Conservation (phyloP, 2,113 vertebrate species). For the Vulpes lagopus region DNA sequence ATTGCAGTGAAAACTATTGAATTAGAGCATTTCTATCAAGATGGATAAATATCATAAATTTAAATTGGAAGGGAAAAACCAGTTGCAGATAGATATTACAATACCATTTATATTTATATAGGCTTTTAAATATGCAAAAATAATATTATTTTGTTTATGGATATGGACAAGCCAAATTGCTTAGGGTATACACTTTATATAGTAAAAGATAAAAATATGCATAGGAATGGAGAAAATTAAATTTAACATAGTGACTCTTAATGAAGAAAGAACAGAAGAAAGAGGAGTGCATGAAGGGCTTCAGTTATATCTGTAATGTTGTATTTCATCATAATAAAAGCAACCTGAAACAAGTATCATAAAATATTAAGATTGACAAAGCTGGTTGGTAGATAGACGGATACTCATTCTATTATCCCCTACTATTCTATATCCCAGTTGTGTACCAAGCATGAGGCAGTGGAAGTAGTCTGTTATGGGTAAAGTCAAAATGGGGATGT, state of each 20-base stretch:
- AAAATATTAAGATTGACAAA: not conserved
- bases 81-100: not conserved
- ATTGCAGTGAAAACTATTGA: not conserved
- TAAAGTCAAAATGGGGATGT: not conserved
- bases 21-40: not conserved
- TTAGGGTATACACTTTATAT: not conserved
- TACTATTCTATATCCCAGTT: not conserved
- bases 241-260: not conserved
- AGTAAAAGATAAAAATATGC: not conserved
- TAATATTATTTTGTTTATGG: not conserved
- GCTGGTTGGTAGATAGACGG: not conserved
- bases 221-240: not conserved
- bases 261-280: not conserved
- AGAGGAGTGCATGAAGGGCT: not conserved
- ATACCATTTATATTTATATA: not conserved
- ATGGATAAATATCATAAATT: not conserved
- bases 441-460: not conserved
- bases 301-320: not conserved
- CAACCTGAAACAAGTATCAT: not conserved
- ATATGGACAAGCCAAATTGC: not conserved
- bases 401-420: not conserved
- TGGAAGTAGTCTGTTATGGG: not conserved
- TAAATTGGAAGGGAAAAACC: not conserved
- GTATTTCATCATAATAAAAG: conserved; percentile 1
- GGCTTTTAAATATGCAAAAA: not conserved